Conservation (phyloP, 1,140 invertebrate genomes). For the Eufriesea mexicana region DNA sequence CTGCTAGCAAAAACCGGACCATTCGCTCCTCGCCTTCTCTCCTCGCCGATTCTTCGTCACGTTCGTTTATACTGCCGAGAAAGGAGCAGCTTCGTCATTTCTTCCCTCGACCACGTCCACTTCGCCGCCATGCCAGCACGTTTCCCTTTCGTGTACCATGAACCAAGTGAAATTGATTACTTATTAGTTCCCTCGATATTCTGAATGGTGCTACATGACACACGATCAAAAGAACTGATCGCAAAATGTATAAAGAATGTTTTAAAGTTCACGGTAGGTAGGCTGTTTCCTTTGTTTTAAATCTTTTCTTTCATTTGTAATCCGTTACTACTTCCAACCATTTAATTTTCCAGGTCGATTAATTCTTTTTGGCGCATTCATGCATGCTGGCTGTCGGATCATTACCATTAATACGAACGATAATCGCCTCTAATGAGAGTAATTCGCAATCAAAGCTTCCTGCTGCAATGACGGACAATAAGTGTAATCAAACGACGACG, state of each 20-base stretch:
- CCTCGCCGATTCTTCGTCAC: slow-evolving; percentile 71
- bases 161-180: not conserved
- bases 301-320: not conserved
- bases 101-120: not conserved
- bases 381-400: not conserved
- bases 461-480: not conserved
- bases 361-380: not conserved
- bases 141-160: not conserved
- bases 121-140: slow-evolving; percentile 5
- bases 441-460: slow-evolving; percentile 4
- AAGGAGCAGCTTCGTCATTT: slow-evolving; percentile 38
- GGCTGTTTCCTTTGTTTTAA: not conserved
- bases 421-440: not conserved
- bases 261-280: not conserved
- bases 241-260: not conserved
- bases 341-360: not conserved
- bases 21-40: slow-evolving; percentile 58
- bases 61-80: slow-evolving; percentile 38
- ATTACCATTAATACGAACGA: slow-evolving; percentile 1
- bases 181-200: slow-evolving; percentile 2
- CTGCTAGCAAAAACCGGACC: slow-evolving; percentile 72
- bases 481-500: not conserved
- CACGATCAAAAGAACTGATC: no score
- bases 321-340: not conserved
- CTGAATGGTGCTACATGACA: not conserved